Evolutionary conservation across 2,888 invertebrate genomes (phyloP).

Genomic region (Orgyia antiqua): DNA sequence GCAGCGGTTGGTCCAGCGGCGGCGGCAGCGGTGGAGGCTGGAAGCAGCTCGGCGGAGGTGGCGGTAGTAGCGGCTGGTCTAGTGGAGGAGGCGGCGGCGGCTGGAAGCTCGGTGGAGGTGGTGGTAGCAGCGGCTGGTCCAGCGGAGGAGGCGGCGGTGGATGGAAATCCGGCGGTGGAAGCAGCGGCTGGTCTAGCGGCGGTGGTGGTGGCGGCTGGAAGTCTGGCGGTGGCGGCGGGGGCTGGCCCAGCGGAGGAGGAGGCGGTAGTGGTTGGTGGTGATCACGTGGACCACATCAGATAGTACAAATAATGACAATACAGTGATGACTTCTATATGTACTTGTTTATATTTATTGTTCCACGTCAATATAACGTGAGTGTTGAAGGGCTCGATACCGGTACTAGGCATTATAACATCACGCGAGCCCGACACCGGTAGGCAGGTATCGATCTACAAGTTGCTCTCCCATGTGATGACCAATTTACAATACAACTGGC

Average conservation of each 20-base stretch:
- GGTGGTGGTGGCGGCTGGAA: constrained; percentile 18
- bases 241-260: constrained; percentile 20
- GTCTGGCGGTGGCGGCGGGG: constrained; percentile 18
- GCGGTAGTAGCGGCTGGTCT: constrained; percentile 26
- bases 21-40: constrained; percentile 34
- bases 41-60: constrained; percentile 36
- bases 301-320: constrained; percentile 48
- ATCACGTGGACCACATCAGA: constrained; percentile 25
- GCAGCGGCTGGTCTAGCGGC: constrained; percentile 23
- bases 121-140: constrained; percentile 27
- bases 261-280: constrained; percentile 55
- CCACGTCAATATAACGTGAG: too few species aligned
- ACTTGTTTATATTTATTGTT: constrained; percentile 18
- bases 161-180: constrained; percentile 14
- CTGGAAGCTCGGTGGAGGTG: constrained; percentile 24
- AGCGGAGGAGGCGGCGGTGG: constrained; percentile 17
- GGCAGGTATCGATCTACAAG: too few species aligned
- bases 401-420: too few species aligned
- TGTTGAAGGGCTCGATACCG: too few species aligned
- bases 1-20: constrained; percentile 23
- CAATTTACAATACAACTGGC: too few species aligned
- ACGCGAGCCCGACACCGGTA: too few species aligned
- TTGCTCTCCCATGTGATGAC: too few species aligned
- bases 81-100: constrained; percentile 33
- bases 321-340: constrained; percentile 47